Percentiles rank a stretch among this genome's conserved stretches.
phyloP scores from a whole-genome alignment of 2,113 vertebrate species.

The Notothenia rossii region DNA sequence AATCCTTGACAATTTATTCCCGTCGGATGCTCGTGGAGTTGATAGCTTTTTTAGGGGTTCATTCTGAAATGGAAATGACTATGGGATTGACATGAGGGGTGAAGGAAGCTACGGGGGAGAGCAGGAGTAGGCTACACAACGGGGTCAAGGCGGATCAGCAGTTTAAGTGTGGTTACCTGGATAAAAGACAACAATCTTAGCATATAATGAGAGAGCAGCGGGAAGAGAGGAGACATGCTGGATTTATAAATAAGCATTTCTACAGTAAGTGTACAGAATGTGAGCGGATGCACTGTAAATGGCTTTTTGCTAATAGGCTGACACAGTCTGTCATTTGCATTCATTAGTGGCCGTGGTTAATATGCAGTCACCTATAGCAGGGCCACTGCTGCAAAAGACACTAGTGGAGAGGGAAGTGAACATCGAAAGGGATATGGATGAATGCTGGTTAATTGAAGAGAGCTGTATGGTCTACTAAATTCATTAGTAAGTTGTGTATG shows the following conservation, averaged over 20 bases:
- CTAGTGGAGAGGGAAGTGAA: neutral
- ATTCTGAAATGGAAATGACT: conserved; percentile 56
- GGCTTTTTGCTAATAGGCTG: conserved; percentile 48
- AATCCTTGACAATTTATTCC: conserved; percentile 54
- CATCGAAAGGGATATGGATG: conserved; percentile 29
- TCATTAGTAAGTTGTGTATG: neutral
- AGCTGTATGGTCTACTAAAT: neutral
- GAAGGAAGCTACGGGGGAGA: neutral
- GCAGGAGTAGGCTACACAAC: neutral
- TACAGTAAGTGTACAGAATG: conserved; percentile 51
- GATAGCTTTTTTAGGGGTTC: conserved; percentile 49
- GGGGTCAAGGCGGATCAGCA: neutral
- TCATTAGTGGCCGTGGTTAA: conserved; percentile 41
- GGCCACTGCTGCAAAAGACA: conserved; percentile 6
- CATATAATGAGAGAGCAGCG: neutral
- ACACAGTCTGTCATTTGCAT: conserved; percentile 42
- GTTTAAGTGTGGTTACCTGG: conserved; percentile 6
- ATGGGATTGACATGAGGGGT: conserved; percentile 19
- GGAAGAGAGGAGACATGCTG: conserved; percentile 10
- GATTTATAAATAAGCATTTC: conserved; percentile 52
- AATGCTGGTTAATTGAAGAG: conserved; percentile 15
- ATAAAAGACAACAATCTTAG: conserved; percentile 5
- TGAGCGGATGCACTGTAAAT: conserved; percentile 46
- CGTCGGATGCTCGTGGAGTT: conserved; percentile 28
- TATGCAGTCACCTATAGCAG: conserved; percentile 6